Base-by-base conservation (phyloP, 2,888 invertebrate species). In the Epinotia demarniana region DNA sequence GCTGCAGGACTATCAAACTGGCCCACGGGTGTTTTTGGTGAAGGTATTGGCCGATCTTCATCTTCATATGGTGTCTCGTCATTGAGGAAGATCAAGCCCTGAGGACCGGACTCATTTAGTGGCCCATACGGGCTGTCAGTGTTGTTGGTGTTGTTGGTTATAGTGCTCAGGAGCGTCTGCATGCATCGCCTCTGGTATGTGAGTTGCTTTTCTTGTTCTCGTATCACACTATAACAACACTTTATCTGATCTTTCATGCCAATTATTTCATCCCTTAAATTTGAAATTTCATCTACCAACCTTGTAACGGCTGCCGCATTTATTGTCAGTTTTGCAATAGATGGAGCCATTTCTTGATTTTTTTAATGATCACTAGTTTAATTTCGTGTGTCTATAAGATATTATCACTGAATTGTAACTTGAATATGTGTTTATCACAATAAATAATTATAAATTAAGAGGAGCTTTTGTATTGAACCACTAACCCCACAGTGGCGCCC, bases 51-150 rank as follows among this genome's bases (percentile, higher is more conserved):
- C 43, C 8, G 43, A 6, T 4, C 2, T 43, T 43, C 43, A 43
- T 43, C 43, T 9, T 43, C 43, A 43, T 8, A 0, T 58, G 23
- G 49, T 16, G 23, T 16, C 16, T 55, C 33, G 11, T 55, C 39
- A 23, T 57, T n/a, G 2, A 69, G 1, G 19, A 69, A 60, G 0
- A 69, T 5, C 3, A 69, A 27, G 23, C 60, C 46, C 23, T 60
- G 60, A 39, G 69, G 69, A 2, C 69, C 69, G 19, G 69, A 58
- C 6, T 68, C 68, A 39, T 43, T 68, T 4, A 68, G 68, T 39
- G 53, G 3, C 2, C n/a, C 13, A 27, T 55, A 18, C 43, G 68
- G 13, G 19, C 13, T 19, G 19, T 68, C 39, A 5, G 23, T 23
- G 23, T 23, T 23, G 23, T 2, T 23, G 2, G 18, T 23, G 16